Percentiles rank a stretch among this genome's conserved stretches.
These are phyloP conservation scores for Hippoglossus hippoglossus DNA, from an alignment of 2,797 vertebrate species.

Conservation along the genomic window DNA sequence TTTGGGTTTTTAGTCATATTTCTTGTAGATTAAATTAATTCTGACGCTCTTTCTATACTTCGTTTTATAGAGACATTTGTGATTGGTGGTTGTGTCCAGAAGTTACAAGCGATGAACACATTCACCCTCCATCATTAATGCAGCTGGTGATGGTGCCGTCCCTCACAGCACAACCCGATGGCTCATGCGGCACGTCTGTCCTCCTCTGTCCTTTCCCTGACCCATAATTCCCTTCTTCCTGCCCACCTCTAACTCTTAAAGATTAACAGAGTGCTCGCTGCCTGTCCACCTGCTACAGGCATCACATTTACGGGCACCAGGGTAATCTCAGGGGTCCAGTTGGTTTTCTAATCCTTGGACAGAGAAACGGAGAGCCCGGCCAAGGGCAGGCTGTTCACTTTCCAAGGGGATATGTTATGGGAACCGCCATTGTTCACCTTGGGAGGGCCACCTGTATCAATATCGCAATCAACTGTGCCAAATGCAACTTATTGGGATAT, in stretches of 20 bases:
- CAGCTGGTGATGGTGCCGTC: constrained; percentile 4
- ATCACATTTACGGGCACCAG: constrained; percentile 76
- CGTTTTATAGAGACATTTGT: not conserved
- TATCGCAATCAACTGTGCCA: constrained; percentile 59
- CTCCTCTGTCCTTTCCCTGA: constrained; percentile 74
- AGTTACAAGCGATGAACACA: too few species aligned
- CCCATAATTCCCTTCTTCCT: constrained; percentile 83
- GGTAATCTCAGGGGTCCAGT: constrained; percentile 72
- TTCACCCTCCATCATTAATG: constrained; percentile 4
- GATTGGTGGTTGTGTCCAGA: too few species aligned
- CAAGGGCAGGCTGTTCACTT: constrained; percentile 63
- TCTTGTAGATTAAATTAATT: not conserved
- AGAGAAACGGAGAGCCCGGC: constrained; percentile 50
- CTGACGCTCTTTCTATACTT: too few species aligned
- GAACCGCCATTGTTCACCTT: constrained; percentile 66
- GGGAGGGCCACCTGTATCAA: constrained; percentile 68
- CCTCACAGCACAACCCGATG: constrained; percentile 29
- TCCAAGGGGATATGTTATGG: constrained; percentile 61
- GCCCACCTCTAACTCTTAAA: constrained; percentile 72
- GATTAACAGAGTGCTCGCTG: constrained; percentile 78
- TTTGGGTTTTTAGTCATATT: not conserved
- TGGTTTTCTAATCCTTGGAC: constrained; percentile 77
- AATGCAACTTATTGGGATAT: constrained; percentile 62
- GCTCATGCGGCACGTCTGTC: constrained; percentile 35
- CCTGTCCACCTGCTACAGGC: constrained; percentile 83